Base-by-base conservation (phyloP, 2,888 invertebrate species). In the Agrilus biguttatus region DNA sequence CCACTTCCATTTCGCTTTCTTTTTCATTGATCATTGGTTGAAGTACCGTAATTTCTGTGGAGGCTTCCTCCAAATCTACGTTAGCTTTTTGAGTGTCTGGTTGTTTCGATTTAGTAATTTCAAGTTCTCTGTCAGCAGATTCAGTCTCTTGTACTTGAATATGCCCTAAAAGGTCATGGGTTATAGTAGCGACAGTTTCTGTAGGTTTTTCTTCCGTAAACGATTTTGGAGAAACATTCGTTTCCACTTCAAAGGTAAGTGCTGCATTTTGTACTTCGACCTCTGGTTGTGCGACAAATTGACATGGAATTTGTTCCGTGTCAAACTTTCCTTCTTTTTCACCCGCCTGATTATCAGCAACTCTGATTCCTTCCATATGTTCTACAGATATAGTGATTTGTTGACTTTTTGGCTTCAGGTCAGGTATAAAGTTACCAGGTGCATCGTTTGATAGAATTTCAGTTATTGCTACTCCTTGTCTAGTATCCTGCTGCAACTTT, bases 131-230 rank as follows among this genome's bases (percentile, higher is more conserved):
- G 48, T 75, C 75, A 32, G 60, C 66, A 40, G 63, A 55, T 50
- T 70, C 59, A 28, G 65, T 59, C 59, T 78, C 73, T 12, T 65
- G 69, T 10, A 78, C 59, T 44, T 72, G 67, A 34, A 80, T 50
- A 54, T 77, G 69, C 56, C 74, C 73, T 42, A 70, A 63, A 28
- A 69, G 65, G 36, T 67, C 63, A 51, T 68, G 72, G 42, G 65
- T 67, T n/a, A 66, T 45, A 49, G 58, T 58, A 5, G 75, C 75
- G 43, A 65, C 66, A n/a, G 59, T 67, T 39, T 63, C 45, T 44
- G 57, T 51, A 5, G 73, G 72, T 47, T 57, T 54, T 33, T 49
- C 49, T 23, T 55, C 52, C 17, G 51, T 45, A 36, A 67, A 50
- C 45, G 49, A 51, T 40, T 52, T 52, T n/a, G 63, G 55, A 8